These are phyloP conservation scores for Merodon equestris DNA, from an alignment of 2,888 invertebrate genomes.

Conservation along the genomic window DNA sequence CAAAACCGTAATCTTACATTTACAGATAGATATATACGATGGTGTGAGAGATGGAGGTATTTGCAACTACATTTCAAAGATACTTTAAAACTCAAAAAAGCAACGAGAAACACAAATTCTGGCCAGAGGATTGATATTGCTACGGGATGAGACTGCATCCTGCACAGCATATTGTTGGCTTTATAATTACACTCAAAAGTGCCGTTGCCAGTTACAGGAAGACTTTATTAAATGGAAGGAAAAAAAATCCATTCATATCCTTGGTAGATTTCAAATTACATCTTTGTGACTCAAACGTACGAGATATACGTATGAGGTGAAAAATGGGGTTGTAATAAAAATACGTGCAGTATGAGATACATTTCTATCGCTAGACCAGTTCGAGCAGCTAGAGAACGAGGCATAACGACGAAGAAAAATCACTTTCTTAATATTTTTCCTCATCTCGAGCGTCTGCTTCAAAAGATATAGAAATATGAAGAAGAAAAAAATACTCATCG, in stretches of 20 bases:
- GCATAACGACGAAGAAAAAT: constrained; percentile 43
- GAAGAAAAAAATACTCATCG: too few relatives aligned
- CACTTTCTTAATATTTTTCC: constrained; percentile 62
- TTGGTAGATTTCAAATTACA: constrained; percentile 33
- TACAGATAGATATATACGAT: too few relatives aligned
- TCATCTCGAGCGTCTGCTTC: constrained; percentile 18
- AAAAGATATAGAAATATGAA: constrained; percentile 9
- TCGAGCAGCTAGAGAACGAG: neutral
- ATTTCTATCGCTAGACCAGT: constrained; percentile 16
- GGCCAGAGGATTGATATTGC: too few relatives aligned
- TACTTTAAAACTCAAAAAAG: too few relatives aligned
- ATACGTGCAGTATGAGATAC: constrained; percentile 35
- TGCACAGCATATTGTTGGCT: neutral
- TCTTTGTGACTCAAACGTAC: constrained; percentile 7
- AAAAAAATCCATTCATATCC: constrained; percentile 1
- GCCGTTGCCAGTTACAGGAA: neutral
- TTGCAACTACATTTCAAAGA: too few relatives aligned
- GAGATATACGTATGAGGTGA: constrained; percentile 9
- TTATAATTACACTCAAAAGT: constrained; percentile 25
- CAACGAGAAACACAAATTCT: too few relatives aligned
- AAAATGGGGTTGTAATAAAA: constrained; percentile 41
- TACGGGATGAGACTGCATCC: too few relatives aligned
- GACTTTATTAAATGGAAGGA: constrained; percentile 5
- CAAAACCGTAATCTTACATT: too few relatives aligned
- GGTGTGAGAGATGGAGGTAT: too few relatives aligned